These are phyloP conservation scores for Hormaphis cornu DNA, from an alignment of 1,140 invertebrate species.

Conservation along the genomic window DNA sequence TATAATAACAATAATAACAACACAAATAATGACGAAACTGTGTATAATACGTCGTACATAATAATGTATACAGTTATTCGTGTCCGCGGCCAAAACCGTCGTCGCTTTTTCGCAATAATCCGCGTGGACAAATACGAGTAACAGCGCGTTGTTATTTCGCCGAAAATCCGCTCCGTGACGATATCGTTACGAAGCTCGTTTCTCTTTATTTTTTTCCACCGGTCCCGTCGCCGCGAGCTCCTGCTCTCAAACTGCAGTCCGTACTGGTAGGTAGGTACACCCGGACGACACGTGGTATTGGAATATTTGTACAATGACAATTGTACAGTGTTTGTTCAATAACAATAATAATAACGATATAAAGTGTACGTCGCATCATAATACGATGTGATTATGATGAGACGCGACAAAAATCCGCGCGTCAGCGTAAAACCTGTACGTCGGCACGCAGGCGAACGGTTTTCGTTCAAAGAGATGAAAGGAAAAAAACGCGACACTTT, in stretches of 20 bases:
- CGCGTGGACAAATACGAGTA: background rate
- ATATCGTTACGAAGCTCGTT: conserved; percentile 24
- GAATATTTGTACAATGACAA: background rate
- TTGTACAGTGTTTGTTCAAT: no score
- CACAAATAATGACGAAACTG: conserved; percentile 18
- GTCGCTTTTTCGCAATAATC: no score
- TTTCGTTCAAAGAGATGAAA: no score
- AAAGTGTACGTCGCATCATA: background rate
- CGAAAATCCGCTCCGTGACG: conserved; percentile 1
- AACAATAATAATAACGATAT: background rate
- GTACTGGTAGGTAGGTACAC: no score
- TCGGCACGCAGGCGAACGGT: no score
- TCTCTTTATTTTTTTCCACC: background rate
- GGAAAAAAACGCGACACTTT: no score
- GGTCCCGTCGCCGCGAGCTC: background rate
- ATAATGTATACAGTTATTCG: background rate
- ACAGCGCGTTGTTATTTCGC: conserved; percentile 10
- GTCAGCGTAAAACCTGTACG: no score
- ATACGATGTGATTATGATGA: no score
- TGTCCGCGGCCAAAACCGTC: background rate
- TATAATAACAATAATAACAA: background rate
- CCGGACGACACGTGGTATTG: background rate
- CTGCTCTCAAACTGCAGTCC: no score
- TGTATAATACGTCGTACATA: background rate
- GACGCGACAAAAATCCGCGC: no score